Percentiles rank a stretch among this genome's conserved stretches.
Evolutionary conservation across 1,140 invertebrate genomes (phyloP).

Genomic region (Tetramorium alpestre): DNA sequence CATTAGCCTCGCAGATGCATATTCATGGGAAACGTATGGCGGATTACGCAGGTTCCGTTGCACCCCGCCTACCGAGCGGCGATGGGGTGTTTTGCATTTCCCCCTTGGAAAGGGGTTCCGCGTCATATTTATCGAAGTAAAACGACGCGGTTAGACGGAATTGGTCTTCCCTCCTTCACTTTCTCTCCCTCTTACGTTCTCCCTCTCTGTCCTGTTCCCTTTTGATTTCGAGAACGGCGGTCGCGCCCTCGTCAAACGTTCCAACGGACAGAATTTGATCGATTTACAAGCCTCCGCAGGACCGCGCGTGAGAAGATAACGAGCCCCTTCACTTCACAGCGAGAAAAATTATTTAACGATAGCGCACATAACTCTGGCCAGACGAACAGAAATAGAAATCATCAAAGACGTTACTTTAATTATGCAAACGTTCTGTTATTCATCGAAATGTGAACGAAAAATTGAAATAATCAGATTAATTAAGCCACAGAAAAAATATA

Average conservation of each 20-base stretch:
- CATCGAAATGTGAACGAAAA: neutral
- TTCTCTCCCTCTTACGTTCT: neutral
- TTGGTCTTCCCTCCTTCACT: conserved; percentile 33
- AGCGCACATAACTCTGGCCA: neutral
- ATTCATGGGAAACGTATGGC: conserved; percentile 83
- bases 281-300: conserved; percentile 52
- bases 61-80: conserved; percentile 71
- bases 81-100: conserved; percentile 73
- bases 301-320: conserved; percentile 46
- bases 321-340: conserved; percentile 64
- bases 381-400: conserved; percentile 15
- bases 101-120: conserved; percentile 68
- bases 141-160: conserved; percentile 73
- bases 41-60: conserved; percentile 80
- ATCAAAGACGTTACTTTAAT: neutral
- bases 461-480: neutral
- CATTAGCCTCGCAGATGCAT: conserved; percentile 83
- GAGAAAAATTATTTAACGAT: conserved; percentile 51
- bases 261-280: conserved; percentile 72
- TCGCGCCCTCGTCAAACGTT: conserved; percentile 27
- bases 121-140: conserved; percentile 74
- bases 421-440: neutral
- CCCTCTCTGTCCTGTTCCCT: neutral
- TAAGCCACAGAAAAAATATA: neutral
- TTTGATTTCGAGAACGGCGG: neutral